Evolutionary conservation across 2,888 invertebrate genomes (phyloP).

Genomic region (Galerucella calmariensis): DNA sequence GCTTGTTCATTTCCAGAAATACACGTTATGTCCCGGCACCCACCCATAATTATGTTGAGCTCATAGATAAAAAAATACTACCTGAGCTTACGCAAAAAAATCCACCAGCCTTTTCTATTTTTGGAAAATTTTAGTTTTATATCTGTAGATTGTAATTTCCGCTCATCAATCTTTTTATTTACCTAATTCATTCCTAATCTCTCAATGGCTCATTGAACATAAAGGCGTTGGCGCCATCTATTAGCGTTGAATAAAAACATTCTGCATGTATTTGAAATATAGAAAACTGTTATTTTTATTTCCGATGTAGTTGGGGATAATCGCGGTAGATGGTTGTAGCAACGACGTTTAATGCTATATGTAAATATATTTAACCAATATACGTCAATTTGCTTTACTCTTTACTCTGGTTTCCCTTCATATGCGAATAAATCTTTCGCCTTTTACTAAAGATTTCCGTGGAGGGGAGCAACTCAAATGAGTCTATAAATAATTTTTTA

Average conservation of each 20-base stretch:
- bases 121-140: too few relatives aligned
- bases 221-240: neutral
- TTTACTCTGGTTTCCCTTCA: conserved; percentile 42
- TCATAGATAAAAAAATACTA: too few relatives aligned
- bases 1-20: too few relatives aligned
- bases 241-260: neutral
- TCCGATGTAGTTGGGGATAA: neutral
- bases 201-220: too few relatives aligned
- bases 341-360: neutral
- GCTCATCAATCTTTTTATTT: too few relatives aligned
- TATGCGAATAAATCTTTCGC: conserved; percentile 45
- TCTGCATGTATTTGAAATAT: neutral
- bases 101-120: too few relatives aligned
- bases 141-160: too few relatives aligned
- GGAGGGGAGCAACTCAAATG: conserved; percentile 40
- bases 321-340: neutral
- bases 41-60: too few relatives aligned
- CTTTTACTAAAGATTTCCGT: conserved; percentile 47
- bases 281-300: neutral
- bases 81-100: too few relatives aligned
- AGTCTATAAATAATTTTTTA: conserved; percentile 35
- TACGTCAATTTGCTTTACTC: neutral
- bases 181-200: too few relatives aligned
- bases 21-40: too few relatives aligned
- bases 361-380: neutral